Conservation (phyloP, 1,140 invertebrate genomes). For the Drosophila arawakana region DNA sequence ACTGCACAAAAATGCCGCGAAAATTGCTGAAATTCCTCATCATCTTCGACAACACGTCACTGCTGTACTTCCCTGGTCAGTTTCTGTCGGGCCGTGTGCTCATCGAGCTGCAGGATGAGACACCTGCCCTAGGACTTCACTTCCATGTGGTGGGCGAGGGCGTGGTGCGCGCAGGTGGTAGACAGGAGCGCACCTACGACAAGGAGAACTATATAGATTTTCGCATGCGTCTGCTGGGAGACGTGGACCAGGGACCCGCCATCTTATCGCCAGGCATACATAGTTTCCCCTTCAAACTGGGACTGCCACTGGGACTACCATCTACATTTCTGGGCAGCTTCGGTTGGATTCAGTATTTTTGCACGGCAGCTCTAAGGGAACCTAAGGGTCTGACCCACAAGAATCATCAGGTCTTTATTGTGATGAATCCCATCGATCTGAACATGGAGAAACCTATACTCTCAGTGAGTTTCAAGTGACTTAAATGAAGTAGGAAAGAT, state of each 20-base stretch:
- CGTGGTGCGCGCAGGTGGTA: constrained; percentile 90
- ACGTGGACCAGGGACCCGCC: constrained; percentile 91
- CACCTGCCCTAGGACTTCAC: constrained; percentile 94
- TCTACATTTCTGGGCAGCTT: constrained; percentile 97
- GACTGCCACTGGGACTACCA: constrained; percentile 94
- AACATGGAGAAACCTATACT: constrained; percentile 95
- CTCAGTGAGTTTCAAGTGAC: constrained; percentile 85
- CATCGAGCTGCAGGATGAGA: constrained; percentile 96
- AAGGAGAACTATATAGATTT: constrained; percentile 98
- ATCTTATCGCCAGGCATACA: constrained; percentile 96
- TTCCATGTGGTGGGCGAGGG: constrained; percentile 98
- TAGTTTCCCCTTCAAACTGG: constrained; percentile 97
- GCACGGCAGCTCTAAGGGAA: constrained; percentile 95
- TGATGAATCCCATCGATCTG: constrained; percentile 98
- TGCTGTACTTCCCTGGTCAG: constrained; percentile 96
- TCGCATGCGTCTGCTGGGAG: constrained; percentile 95
- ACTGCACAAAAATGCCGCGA: constrained; percentile 87
- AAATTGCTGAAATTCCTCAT: constrained; percentile 97
- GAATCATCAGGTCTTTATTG: constrained; percentile 98
- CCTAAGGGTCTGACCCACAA: constrained; percentile 96
- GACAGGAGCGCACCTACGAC: constrained; percentile 93
- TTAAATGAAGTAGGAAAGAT: neutral
- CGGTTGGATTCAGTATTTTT: constrained; percentile 98
- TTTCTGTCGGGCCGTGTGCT: constrained; percentile 96
- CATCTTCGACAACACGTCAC: constrained; percentile 96